These are phyloP conservation scores for Leucoptera coffeella DNA, from an alignment of 2,888 invertebrate species.

Conservation along the genomic window DNA sequence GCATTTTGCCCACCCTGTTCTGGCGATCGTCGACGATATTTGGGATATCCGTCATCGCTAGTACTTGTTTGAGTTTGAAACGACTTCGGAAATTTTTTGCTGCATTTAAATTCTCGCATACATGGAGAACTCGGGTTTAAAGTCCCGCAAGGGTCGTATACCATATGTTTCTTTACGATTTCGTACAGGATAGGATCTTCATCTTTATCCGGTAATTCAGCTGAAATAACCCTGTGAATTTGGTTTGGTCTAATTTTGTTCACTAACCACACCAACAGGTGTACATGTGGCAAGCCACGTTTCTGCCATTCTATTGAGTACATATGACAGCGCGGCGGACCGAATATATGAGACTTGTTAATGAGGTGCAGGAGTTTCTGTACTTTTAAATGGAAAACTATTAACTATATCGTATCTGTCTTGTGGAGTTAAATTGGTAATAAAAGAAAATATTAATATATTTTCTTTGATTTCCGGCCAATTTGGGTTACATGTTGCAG, in stretches of 20 bases:
- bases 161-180: slow-evolving; percentile 8
- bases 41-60: slow-evolving; percentile 12
- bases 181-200: slow-evolving; percentile 9
- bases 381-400: slow-evolving; percentile 11
- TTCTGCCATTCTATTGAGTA: slow-evolving; percentile 9
- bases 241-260: slow-evolving; percentile 9
- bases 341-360: slow-evolving; percentile 10
- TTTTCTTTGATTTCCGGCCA: slow-evolving; percentile 11
- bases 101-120: slow-evolving; percentile 9
- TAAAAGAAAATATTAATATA: slow-evolving; percentile 4
- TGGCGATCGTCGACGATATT: slow-evolving; percentile 10
- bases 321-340: slow-evolving; percentile 9
- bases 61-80: slow-evolving; percentile 10
- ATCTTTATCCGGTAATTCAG: slow-evolving; percentile 9
- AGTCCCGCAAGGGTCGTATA: slow-evolving; percentile 11
- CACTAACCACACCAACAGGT: slow-evolving; percentile 9
- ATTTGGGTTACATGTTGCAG: slow-evolving; percentile 9
- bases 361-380: slow-evolving; percentile 9
- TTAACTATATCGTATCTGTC: slow-evolving; percentile 13
- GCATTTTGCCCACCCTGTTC: slow-evolving; percentile 6
- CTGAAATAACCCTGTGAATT: slow-evolving; percentile 9
- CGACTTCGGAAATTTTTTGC: slow-evolving; percentile 10
- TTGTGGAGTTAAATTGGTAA: slow-evolving; percentile 9
- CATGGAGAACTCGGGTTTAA: slow-evolving; percentile 9
- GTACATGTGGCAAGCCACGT: slow-evolving; percentile 9